A percentile compares a stretch with the other conserved stretches of the same genome.
phyloP scores from a whole-genome alignment of 2,797 vertebrate genomes.

The Phylloscopus collybita region DNA sequence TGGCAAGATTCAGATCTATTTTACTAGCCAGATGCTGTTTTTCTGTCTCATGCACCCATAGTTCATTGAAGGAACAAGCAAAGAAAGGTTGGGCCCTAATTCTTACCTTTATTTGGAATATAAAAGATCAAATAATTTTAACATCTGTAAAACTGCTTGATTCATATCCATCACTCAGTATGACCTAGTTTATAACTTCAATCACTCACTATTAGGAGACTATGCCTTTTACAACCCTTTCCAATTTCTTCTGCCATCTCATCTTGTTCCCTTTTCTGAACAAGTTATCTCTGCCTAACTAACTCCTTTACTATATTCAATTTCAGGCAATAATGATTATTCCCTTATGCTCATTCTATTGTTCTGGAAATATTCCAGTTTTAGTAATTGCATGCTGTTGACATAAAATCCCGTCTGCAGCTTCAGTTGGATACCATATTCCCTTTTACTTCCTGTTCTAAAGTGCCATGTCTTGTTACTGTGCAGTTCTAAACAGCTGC shows the following conservation, averaged over 20 bases:
- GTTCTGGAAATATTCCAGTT: conserved; percentile 58
- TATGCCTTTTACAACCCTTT: conserved; percentile 5
- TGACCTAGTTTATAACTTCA: neutral
- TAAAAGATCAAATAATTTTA: neutral
- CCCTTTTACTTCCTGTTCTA: conserved; percentile 48
- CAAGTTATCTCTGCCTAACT: conserved; percentile 50
- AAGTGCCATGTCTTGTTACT: conserved; percentile 13
- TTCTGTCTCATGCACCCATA: neutral
- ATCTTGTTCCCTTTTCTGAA: conserved; percentile 37
- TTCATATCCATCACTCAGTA: neutral
- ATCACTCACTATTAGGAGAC: neutral
- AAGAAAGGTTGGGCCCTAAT: neutral
- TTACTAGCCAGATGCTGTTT: conserved; percentile 39
- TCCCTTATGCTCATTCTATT: conserved; percentile 40
- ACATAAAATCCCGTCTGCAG: conserved; percentile 54
- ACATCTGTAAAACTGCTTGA: neutral
- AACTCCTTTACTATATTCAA: conserved; percentile 57
- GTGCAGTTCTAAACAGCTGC: conserved; percentile 45
- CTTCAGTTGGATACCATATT: conserved; percentile 23
- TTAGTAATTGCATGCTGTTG: conserved; percentile 58
- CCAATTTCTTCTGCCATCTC: conserved; percentile 25
- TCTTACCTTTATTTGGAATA: neutral
- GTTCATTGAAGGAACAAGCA: neutral
- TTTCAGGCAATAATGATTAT: conserved; percentile 57
- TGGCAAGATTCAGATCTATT: neutral